Conservation (phyloP, 2,888 invertebrate genomes). For the Vesta saturnalis region DNA sequence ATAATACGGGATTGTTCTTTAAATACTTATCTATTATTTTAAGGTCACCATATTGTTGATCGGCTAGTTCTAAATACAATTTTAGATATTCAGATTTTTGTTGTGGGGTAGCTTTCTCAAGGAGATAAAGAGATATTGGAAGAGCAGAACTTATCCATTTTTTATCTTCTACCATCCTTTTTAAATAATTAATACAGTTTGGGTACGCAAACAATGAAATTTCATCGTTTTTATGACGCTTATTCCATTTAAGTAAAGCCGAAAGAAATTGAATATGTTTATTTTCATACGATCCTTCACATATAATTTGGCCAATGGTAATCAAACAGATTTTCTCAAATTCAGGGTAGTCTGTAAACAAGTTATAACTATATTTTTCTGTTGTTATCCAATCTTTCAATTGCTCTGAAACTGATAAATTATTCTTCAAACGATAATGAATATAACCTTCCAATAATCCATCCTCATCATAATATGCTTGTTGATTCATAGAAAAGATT, state of each 20-base stretch:
- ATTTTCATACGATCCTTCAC: not conserved
- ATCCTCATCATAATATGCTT: not conserved
- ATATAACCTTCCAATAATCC: constrained; percentile 14
- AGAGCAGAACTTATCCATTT: not conserved
- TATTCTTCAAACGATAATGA: constrained; percentile 16
- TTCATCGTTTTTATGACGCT: constrained; percentile 12
- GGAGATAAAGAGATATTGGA: not conserved
- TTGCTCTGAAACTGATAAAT: constrained; percentile 11
- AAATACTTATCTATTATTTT: not conserved
- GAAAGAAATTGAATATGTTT: not conserved
- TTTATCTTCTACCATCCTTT: not conserved
- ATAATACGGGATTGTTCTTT: not conserved
- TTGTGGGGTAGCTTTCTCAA: not conserved
- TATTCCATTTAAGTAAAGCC: constrained; percentile 21
- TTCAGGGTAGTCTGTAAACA: constrained; percentile 3
- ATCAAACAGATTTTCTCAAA: constrained; percentile 23
- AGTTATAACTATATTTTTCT: not conserved
- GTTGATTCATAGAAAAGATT: constrained; percentile 9
- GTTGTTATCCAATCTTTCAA: constrained; percentile 5
- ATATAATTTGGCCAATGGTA: constrained; percentile 12
- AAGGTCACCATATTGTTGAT: not conserved
- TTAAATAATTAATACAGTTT: not conserved
- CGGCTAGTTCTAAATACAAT: not conserved
- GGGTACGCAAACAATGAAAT: constrained; percentile 13
- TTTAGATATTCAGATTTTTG: constrained; percentile 3